phyloP scores from a whole-genome alignment of 2,888 invertebrate species.

The Drosophila recens region DNA sequence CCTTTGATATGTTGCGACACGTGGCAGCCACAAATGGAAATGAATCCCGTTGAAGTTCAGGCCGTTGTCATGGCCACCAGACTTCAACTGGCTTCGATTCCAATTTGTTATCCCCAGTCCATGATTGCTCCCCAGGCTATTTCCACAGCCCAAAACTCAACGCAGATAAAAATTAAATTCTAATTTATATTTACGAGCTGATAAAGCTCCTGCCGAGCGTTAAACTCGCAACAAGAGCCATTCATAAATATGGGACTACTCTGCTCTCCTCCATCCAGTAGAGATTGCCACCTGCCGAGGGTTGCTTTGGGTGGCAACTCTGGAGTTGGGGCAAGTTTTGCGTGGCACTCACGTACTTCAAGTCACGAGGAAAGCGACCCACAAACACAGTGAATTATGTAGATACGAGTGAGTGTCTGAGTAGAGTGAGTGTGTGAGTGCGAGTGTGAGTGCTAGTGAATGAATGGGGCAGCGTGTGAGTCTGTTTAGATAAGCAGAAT shows the following conservation, averaged over 20 bases:
- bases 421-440: constrained; percentile 1
- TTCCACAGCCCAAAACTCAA: constrained; percentile 40
- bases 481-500: constrained; percentile 67
- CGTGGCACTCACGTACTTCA: constrained; percentile 24
- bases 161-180: constrained; percentile 79
- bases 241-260: constrained; percentile 69
- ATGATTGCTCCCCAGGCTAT: constrained; percentile 64
- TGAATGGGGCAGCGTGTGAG: constrained; percentile 30
- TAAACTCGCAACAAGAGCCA: constrained; percentile 69
- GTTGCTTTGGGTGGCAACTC: constrained; percentile 2
- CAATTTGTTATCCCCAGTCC: constrained; percentile 63
- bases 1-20: constrained; percentile 76
- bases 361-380: constrained; percentile 22
- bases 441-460: neutral
- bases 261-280: constrained; percentile 2
- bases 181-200: constrained; percentile 81
- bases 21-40: constrained; percentile 67
- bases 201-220: constrained; percentile 74
- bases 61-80: constrained; percentile 54
- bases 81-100: constrained; percentile 32
- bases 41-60: constrained; percentile 46
- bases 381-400: constrained; percentile 41
- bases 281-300: constrained; percentile 16
- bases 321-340: constrained; percentile 54
- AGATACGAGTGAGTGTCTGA: constrained; percentile 37